Conservation (phyloP, 2,888 invertebrate genomes). For the Athripsodes cinereus region DNA sequence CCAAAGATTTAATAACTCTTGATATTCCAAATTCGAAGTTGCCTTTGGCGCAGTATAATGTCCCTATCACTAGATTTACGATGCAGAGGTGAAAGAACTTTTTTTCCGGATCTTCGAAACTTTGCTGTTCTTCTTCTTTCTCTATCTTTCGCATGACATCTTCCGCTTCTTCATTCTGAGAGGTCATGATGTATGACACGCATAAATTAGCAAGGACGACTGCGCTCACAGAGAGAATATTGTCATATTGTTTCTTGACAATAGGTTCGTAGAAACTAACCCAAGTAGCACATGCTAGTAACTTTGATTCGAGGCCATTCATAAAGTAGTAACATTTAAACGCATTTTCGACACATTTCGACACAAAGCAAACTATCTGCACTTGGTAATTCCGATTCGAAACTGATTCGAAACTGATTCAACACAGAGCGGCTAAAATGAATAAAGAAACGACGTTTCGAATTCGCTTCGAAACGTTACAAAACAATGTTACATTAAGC, state of each 20-base stretch:
- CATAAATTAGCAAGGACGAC: constrained; percentile 97
- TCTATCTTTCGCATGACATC: constrained; percentile 98
- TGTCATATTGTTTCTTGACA: constrained; percentile 90
- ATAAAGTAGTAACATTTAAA: no score
- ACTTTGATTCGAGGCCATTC: no score
- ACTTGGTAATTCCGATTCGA: no score
- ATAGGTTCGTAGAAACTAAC: constrained; percentile 97
- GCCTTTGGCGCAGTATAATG: constrained; percentile 96
- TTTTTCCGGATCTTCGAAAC: constrained; percentile 87
- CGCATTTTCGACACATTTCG: no score
- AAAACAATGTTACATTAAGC: no score
- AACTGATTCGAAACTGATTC: no score
- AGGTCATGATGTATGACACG: constrained; percentile 98
- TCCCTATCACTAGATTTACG: constrained; percentile 97
- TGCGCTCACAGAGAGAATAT: constrained; percentile 93
- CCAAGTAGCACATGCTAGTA: no score
- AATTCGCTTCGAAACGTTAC: no score
- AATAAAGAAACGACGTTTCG: no score
- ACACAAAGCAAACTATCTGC: no score
- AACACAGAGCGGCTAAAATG: no score
- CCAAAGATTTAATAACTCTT: constrained; percentile 92
- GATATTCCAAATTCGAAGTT: constrained; percentile 99
- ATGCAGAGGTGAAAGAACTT: constrained; percentile 96
- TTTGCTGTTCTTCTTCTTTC: constrained; percentile 91
- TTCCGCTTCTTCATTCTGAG: constrained; percentile 97